These are phyloP conservation scores for Cisticola juncidis DNA, from an alignment of 2,113 vertebrate species.

Conservation along the genomic window DNA sequence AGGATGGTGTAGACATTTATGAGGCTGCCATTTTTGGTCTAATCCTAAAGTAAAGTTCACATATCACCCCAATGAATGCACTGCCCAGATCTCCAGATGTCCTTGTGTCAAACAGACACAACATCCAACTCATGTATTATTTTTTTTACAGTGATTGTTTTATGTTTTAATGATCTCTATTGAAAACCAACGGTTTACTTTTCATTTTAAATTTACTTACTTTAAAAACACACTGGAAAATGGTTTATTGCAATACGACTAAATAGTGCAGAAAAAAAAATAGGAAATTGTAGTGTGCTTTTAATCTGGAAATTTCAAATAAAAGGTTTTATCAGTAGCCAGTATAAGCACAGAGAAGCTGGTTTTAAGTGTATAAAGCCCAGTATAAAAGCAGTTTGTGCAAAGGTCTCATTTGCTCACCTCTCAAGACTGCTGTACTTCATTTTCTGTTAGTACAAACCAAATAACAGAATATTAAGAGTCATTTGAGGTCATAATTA, in stretches of 20 bases:
- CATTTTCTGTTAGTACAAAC: constrained; percentile 12
- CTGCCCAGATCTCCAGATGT: constrained; percentile 59
- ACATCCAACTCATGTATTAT: not conserved
- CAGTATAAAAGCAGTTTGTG: not conserved
- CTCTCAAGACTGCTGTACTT: not conserved
- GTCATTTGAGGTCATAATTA: constrained; percentile 58
- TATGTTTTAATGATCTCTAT: not conserved
- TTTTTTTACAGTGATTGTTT: not conserved
- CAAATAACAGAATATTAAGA: constrained; percentile 23
- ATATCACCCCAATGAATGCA: constrained; percentile 40
- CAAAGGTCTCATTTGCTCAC: not conserved
- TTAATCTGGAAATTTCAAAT: not conserved
- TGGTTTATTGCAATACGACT: not conserved
- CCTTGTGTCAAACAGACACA: constrained; percentile 5
- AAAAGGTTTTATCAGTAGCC: not conserved
- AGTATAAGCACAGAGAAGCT: not conserved
- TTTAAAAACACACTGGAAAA: not conserved
- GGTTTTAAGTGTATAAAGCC: not conserved
- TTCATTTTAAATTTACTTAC: not conserved
- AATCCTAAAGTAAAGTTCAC: constrained; percentile 71
- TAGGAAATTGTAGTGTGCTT: not conserved
- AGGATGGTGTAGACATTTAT: constrained; percentile 34
- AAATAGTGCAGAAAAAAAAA: not conserved
- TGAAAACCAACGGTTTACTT: not conserved
- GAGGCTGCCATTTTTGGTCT: constrained; percentile 59